A percentile compares a stretch with the other conserved stretches of the same genome.
phyloP scores from a whole-genome alignment of 2,888 invertebrate genomes.

The Urechis unicinctus region DNA sequence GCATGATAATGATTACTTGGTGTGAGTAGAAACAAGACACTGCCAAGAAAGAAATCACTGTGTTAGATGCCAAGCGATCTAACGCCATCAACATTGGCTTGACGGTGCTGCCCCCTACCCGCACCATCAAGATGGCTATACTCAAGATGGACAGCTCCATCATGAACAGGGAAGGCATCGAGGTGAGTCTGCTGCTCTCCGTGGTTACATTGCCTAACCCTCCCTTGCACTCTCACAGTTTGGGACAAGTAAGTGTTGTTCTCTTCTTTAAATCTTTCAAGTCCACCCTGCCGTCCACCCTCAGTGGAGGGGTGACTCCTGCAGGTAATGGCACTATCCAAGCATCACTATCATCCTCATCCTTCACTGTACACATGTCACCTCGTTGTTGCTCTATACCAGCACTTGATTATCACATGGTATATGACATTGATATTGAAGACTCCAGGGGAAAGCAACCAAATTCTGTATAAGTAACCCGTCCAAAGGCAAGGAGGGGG shows the following conservation, averaged over 20 bases:
- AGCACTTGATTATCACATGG: no score
- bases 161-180: constrained; percentile 95
- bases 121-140: constrained; percentile 93
- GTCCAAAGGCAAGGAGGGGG: no score
- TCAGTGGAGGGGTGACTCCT: no score
- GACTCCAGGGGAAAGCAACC: no score
- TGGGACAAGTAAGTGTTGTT: not conserved
- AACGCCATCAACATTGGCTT: constrained; percentile 99
- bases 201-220: not conserved
- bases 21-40: constrained; percentile 28
- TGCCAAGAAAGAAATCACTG: constrained; percentile 79
- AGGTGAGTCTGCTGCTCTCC: constrained; percentile 61
- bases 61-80: constrained; percentile 92
- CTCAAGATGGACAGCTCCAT: constrained; percentile 99
- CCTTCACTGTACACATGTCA: no score
- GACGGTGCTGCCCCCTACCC: constrained; percentile 94
- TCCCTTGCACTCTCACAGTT: not conserved
- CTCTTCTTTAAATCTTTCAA: no score
- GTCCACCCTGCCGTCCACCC: not conserved
- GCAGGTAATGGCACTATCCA: no score
- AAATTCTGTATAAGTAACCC: no score
- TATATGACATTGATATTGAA: no score
- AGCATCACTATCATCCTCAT: no score
- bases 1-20: no score
- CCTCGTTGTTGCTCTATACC: no score